Percentiles rank a stretch among this genome's conserved stretches.
phyloP scores from a whole-genome alignment of 2,888 invertebrate species.

The Ormyrus pomaceus region DNA sequence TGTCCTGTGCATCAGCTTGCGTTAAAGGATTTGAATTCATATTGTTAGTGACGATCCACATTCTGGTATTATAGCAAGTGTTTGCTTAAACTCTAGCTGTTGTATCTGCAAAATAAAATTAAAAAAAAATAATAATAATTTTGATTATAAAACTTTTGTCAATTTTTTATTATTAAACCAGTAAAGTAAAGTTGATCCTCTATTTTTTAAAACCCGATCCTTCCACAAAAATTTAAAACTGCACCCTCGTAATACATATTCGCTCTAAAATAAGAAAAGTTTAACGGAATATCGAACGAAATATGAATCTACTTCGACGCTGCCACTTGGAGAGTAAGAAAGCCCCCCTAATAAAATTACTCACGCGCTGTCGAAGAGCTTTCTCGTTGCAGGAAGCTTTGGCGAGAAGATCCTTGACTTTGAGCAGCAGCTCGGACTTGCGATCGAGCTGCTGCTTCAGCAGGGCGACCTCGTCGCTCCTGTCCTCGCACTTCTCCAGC shows the following conservation, averaged over 20 bases:
- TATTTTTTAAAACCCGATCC: too few species aligned
- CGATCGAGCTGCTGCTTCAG: conserved; percentile 79
- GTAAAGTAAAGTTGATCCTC: too few species aligned
- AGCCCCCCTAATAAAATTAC: conserved; percentile 8
- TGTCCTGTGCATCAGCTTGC: conserved; percentile 29
- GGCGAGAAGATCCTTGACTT: conserved; percentile 81
- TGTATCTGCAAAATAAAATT: conserved; percentile 65
- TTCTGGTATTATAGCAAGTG: conserved; percentile 69
- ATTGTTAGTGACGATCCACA: conserved; percentile 57
- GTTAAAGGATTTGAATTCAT: conserved; percentile 31
- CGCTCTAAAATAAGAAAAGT: too few species aligned
- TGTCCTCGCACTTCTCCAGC: conserved; percentile 66
- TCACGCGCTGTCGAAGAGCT: conserved; percentile 79
- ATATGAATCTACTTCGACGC: too few species aligned
- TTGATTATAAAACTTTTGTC: too few species aligned
- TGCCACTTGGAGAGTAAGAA: too few species aligned
- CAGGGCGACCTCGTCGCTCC: conserved; percentile 76
- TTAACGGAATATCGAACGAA: too few species aligned
- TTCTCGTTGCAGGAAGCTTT: conserved; percentile 82
- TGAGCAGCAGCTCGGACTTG: conserved; percentile 80
- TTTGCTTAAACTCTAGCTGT: conserved; percentile 69
- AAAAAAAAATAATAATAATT: background rate
- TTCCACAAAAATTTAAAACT: too few species aligned
- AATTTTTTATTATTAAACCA: too few species aligned
- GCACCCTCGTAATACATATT: too few species aligned